Percentiles rank a stretch among this genome's conserved stretches.
Evolutionary conservation across 1,140 invertebrate genomes (phyloP).

Genomic region (Dinoponera quadriceps): DNA sequence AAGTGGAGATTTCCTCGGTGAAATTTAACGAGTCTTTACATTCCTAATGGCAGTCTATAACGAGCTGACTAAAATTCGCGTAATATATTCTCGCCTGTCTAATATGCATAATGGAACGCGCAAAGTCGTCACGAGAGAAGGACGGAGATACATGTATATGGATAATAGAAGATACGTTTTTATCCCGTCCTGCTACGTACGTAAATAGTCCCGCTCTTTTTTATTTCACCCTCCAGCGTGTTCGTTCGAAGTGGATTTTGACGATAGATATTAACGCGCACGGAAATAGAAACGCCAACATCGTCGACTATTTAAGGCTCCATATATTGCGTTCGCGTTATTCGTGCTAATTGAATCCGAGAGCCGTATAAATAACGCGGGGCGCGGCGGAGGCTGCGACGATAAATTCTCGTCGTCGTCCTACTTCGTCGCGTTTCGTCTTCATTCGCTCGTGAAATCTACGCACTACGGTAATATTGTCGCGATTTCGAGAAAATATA

Average conservation of each 20-base stretch:
- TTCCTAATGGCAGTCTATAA: not conserved
- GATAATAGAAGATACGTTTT: too few species aligned
- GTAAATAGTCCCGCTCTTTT: too few species aligned
- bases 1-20: not conserved
- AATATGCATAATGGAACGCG: too few species aligned
- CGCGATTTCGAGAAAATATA: slow-evolving; percentile 20
- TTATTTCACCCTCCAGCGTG: too few species aligned
- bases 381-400: slow-evolving; percentile 8
- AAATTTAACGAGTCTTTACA: slow-evolving; percentile 14
- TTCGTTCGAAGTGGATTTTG: too few species aligned
- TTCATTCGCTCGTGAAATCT: slow-evolving; percentile 35
- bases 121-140: too few species aligned
- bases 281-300: not conserved
- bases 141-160: too few species aligned
- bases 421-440: slow-evolving; percentile 45
- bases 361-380: not conserved
- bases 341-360: slow-evolving; percentile 24
- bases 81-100: too few species aligned
- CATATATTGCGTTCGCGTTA: not conserved
- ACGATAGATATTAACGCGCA: too few species aligned
- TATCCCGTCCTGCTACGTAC: too few species aligned
- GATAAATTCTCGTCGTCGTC: slow-evolving; percentile 44
- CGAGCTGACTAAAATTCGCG: too few species aligned
- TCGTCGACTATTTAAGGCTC: slow-evolving; percentile 11
- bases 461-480: not conserved